Conservation (phyloP, 2,888 invertebrate genomes). For the Thereva unica region DNA sequence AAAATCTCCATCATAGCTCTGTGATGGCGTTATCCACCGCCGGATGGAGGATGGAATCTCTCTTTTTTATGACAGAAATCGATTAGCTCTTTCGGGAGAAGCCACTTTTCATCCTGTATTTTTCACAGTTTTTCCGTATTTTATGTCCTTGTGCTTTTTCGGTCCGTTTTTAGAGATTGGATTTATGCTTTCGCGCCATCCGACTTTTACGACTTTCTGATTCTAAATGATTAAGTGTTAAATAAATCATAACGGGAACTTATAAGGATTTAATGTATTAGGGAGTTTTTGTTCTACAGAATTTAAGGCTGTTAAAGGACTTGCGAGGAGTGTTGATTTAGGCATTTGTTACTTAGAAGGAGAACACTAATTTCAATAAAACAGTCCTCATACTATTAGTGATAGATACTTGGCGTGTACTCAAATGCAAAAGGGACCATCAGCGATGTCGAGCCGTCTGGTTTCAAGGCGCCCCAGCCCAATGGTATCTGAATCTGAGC, state of each 20-base stretch:
- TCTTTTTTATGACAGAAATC: slow-evolving; percentile 28
- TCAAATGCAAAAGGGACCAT: no score
- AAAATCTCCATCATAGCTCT: slow-evolving; percentile 22
- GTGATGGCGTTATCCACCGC: slow-evolving; percentile 18
- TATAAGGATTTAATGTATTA: background rate
- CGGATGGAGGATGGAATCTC: slow-evolving; percentile 22
- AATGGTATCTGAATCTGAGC: no score
- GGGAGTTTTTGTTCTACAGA: background rate
- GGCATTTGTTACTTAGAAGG: no score
- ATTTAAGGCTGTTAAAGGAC: no score
- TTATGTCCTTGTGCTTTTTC: background rate
- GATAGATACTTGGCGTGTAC: no score
- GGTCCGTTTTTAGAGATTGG: slow-evolving; percentile 1
- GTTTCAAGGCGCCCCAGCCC: no score
- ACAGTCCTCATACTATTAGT: no score
- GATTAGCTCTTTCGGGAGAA: slow-evolving; percentile 22
- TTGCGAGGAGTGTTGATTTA: no score
- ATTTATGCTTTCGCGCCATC: slow-evolving; percentile 37
- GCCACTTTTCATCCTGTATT: slow-evolving; percentile 20
- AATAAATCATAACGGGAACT: slow-evolving; percentile 31
- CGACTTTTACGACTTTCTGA: slow-evolving; percentile 39
- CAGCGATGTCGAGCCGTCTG: no score
- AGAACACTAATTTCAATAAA: no score
- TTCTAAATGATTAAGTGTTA: slow-evolving; percentile 30
- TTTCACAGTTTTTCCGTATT: slow-evolving; percentile 8